These are phyloP conservation scores for Gadus chalcogrammus DNA, from an alignment of 2,113 vertebrate species.

Conservation along the genomic window DNA sequence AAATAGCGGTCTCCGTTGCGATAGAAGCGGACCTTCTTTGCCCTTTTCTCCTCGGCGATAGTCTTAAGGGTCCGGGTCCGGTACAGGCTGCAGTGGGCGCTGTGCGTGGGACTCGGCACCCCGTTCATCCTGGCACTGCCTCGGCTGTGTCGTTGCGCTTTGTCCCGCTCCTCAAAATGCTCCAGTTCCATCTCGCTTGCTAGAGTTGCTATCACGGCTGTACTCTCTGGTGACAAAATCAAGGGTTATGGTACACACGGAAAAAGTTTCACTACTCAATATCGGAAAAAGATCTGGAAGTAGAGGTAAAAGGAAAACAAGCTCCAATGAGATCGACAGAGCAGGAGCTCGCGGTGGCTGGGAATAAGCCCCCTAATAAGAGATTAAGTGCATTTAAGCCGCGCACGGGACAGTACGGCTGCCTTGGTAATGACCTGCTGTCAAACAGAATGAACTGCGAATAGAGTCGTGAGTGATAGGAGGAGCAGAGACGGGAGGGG, in stretches of 20 bases:
- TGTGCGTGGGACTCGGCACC: constrained; percentile 91
- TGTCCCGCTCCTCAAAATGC: constrained; percentile 95
- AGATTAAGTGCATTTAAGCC: constrained; percentile 67
- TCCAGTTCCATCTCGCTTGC: constrained; percentile 90
- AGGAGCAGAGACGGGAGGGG: not conserved
- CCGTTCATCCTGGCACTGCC: constrained; percentile 85
- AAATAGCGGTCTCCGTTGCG: constrained; percentile 97
- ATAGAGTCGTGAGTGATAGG: too few relatives aligned
- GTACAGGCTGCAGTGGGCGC: constrained; percentile 97
- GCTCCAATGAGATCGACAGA: not conserved
- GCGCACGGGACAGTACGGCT: constrained; percentile 32
- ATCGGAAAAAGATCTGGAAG: not conserved
- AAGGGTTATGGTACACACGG: constrained; percentile 4
- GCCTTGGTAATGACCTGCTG: not conserved
- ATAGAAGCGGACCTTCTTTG: constrained; percentile 97
- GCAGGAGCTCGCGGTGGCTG: constrained; percentile 28
- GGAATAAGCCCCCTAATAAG: constrained; percentile 73
- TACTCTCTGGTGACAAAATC: constrained; percentile 45
- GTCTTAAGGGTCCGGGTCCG: constrained; percentile 93
- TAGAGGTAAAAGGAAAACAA: not conserved
- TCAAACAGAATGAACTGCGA: constrained; percentile 10
- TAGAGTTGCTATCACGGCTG: constrained; percentile 71
- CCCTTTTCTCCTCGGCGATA: constrained; percentile 91
- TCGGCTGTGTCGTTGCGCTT: constrained; percentile 83
- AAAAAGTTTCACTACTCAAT: not conserved